phyloP scores from a whole-genome alignment of 2,113 vertebrate genomes.

The Grantiella picta region DNA sequence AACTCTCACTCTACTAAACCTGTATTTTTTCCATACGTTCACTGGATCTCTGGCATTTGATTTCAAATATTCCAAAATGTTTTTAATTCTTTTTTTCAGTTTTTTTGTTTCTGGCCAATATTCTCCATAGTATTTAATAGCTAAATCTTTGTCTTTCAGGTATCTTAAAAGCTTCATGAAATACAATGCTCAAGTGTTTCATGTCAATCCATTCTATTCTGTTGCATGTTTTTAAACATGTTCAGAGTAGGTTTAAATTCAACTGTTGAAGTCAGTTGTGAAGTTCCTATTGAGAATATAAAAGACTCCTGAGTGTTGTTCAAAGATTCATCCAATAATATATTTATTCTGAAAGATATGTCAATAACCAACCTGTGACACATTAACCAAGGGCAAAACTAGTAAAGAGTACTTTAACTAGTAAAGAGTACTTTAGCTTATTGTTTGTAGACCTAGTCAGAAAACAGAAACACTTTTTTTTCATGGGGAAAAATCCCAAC shows the following conservation, averaged over 20 bases:
- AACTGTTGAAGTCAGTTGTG: not conserved
- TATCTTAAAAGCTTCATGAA: not conserved
- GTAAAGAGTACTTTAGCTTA: not conserved
- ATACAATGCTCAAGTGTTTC: not conserved
- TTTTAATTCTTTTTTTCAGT: not conserved
- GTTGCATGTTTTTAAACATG: not conserved
- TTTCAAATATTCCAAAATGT: not conserved
- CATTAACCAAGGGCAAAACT: not conserved
- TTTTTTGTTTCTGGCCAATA: not conserved
- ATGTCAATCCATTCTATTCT: not conserved
- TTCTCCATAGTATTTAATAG: not conserved
- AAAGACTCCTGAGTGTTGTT: not conserved
- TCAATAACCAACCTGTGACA: not conserved
- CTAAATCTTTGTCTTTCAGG: not conserved
- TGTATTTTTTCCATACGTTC: not conserved
- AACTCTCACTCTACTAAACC: not conserved
- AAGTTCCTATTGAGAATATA: not conserved
- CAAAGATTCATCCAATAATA: not conserved
- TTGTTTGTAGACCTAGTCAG: not conserved
- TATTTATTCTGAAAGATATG: not conserved
- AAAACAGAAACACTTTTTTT: not conserved
- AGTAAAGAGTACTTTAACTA: not conserved
- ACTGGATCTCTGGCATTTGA: not conserved
- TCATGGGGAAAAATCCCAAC: accelerated
- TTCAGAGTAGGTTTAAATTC: not conserved